Percentiles rank a stretch among this genome's conserved stretches.
Conservation (phyloP, 2,113 vertebrate genomes). For the Gymnocephalus cernua region DNA sequence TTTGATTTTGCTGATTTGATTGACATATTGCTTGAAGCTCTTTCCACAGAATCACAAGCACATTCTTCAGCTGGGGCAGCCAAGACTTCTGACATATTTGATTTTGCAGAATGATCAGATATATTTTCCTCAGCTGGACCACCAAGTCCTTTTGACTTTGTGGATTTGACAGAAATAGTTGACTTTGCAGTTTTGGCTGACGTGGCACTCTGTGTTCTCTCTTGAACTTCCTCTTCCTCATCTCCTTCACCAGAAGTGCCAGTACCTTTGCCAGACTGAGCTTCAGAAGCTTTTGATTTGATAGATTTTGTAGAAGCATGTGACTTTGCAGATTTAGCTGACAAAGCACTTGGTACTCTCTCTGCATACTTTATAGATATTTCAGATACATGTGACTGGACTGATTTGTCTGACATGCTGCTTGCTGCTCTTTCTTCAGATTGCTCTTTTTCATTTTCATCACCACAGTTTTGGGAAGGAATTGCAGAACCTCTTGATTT, state of each 20-base stretch:
- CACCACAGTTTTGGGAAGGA: conserved; percentile 7
- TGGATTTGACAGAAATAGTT: neutral
- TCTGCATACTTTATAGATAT: neutral
- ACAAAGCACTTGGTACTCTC: conserved; percentile 51
- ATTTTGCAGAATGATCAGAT: neutral
- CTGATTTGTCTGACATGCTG: conserved; percentile 56
- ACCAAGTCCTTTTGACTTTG: conserved; percentile 33
- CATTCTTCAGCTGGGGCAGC: conserved; percentile 49
- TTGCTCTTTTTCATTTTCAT: conserved; percentile 13
- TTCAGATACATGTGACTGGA: conserved; percentile 59
- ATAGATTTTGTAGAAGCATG: conserved; percentile 24
- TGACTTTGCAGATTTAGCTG: conserved; percentile 47
- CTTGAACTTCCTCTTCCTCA: conserved; percentile 18
- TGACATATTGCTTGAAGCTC: conserved; percentile 56
- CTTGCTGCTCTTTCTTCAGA: conserved; percentile 17
- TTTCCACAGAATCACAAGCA: conserved; percentile 41
- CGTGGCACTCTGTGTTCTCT: conserved; percentile 51
- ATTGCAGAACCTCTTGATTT: conserved; percentile 39
- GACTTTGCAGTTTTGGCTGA: conserved; percentile 59
- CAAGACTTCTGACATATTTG: neutral
- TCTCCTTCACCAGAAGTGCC: neutral
- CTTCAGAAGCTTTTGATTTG: conserved; percentile 14
- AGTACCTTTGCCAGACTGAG: neutral
- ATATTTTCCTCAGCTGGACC: conserved; percentile 11
- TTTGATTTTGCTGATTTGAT: conserved; percentile 60